Percentiles rank a stretch among this genome's conserved stretches.
phyloP scores from a whole-genome alignment of 2,797 vertebrate species.

The Saxicola maurus region DNA sequence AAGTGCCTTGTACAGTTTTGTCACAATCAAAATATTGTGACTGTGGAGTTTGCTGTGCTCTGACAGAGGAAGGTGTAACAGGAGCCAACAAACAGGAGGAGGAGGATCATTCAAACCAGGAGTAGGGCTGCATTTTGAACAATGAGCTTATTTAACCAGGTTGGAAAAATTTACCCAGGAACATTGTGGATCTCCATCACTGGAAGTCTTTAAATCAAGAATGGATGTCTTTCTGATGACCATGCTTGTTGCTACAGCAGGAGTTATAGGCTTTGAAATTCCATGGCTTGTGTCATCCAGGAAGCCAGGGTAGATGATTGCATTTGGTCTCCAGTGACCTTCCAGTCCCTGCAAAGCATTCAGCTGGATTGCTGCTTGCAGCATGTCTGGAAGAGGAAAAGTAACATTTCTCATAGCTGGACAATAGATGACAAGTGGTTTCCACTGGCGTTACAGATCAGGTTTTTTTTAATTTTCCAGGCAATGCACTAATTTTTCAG shows the following conservation, averaged over 20 bases:
- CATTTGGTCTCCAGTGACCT: conserved; percentile 8
- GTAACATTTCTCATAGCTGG: conserved; percentile 22
- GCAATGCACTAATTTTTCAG: conserved; percentile 25
- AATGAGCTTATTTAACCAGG: conserved; percentile 21
- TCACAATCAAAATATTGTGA: neutral
- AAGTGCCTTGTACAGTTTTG: neutral
- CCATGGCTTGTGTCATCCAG: conserved; percentile 15
- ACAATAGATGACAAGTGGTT: conserved; percentile 48
- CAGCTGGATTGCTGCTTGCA: neutral
- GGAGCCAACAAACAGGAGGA: neutral
- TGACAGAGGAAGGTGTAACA: neutral
- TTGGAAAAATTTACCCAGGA: conserved; percentile 3
- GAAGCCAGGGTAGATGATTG: neutral
- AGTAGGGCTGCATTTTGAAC: neutral
- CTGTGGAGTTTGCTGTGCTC: neutral
- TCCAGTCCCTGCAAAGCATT: neutral
- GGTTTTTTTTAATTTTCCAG: conserved; percentile 24
- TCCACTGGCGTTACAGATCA: conserved; percentile 26
- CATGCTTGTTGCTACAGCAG: neutral
- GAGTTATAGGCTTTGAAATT: conserved; percentile 37
- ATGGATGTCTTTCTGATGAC: neutral
- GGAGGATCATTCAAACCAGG: neutral
- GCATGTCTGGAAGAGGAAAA: neutral
- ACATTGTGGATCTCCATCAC: neutral
- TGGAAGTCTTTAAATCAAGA: conserved; percentile 39